phyloP scores from a whole-genome alignment of 2,888 invertebrate genomes.

The Rosalia funebris region DNA sequence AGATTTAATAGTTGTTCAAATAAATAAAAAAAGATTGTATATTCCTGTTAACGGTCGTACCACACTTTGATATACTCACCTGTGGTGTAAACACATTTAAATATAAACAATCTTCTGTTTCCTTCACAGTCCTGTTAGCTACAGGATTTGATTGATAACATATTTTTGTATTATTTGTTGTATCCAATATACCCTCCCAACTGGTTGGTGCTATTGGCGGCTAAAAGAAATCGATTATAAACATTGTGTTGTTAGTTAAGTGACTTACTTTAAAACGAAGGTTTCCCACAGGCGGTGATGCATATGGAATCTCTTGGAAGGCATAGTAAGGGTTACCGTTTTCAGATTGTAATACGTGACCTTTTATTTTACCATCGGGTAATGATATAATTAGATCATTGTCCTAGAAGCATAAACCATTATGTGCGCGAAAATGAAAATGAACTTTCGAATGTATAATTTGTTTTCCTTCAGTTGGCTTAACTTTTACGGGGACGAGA shows the following conservation, averaged over 20 bases:
- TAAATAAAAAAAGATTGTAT: no score
- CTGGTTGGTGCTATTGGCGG: constrained; percentile 19
- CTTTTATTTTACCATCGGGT: constrained; percentile 26
- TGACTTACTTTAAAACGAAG: constrained; percentile 24
- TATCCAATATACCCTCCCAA: constrained; percentile 33
- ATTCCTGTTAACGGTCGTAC: no score
- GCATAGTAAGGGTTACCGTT: constrained; percentile 27
- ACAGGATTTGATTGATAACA: constrained; percentile 24
- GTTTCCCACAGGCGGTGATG: constrained; percentile 20
- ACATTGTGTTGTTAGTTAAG: no score
- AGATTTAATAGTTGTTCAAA: no score
- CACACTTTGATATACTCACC: no score
- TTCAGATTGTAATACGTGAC: constrained; percentile 11
- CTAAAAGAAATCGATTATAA: constrained; percentile 4
- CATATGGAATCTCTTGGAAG: constrained; percentile 38
- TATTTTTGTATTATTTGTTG: constrained; percentile 32
- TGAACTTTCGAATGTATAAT: no score
- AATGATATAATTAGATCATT: constrained; percentile 18
- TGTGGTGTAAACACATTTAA: constrained; percentile 47
- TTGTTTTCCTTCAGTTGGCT: no score
- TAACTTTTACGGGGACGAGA: no score
- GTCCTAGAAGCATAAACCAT: no score
- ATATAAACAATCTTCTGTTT: constrained; percentile 47
- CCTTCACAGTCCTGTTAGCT: constrained; percentile 31
- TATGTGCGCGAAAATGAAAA: no score